Conservation (phyloP, 2,888 invertebrate genomes). For the Taphrorychus bicolor region DNA sequence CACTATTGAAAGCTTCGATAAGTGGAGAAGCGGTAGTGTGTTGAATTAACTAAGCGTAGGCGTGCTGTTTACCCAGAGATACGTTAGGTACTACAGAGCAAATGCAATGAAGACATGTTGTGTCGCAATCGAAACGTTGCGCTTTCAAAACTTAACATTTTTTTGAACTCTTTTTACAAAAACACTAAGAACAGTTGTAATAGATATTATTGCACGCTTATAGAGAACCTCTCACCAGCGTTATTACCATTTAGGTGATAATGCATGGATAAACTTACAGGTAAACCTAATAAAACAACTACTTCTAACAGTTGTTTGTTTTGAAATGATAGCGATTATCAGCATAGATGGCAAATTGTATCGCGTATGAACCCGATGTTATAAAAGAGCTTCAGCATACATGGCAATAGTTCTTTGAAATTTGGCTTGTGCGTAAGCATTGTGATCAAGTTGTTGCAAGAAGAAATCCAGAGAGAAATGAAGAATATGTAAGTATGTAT, state of each 20-base stretch:
- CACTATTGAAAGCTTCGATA: conserved; percentile 28
- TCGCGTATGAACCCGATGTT: background rate
- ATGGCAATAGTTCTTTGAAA: background rate
- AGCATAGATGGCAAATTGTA: background rate
- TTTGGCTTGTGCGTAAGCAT: background rate
- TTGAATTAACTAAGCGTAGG: background rate
- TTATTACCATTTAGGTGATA: too few species aligned
- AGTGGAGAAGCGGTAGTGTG: background rate
- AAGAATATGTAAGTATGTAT: too few species aligned
- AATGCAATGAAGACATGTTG: background rate
- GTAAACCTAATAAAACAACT: background rate
- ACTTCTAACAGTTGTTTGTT: background rate
- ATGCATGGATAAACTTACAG: too few species aligned
- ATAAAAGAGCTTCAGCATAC: background rate
- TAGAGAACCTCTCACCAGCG: too few species aligned
- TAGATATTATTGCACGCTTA: background rate
- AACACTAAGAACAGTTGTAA: too few species aligned
- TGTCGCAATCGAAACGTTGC: background rate
- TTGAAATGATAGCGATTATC: background rate
- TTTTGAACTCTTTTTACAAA: too few species aligned
- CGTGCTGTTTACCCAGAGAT: background rate
- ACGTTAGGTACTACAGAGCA: background rate
- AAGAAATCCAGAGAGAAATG: too few species aligned
- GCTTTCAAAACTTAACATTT: too few species aligned
- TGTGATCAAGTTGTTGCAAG: too few species aligned